Conservation (phyloP, 2,113 vertebrate species). For the Eclectus roratus region DNA sequence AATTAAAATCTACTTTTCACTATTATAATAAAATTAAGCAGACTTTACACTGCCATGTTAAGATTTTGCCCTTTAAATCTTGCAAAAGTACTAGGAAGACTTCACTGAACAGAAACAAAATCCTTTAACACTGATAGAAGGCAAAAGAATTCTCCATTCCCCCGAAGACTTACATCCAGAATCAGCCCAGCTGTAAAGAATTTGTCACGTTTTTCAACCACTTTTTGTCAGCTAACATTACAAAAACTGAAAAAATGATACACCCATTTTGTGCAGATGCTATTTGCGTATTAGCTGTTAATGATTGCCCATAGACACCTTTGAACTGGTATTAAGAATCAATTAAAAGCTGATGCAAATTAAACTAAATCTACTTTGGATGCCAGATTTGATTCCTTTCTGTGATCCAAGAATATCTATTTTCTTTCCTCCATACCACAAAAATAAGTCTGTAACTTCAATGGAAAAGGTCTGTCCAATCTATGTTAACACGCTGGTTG, state of each 20-base stretch:
- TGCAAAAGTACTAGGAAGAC: not conserved
- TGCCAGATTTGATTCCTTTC: not conserved
- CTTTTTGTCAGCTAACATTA: not conserved
- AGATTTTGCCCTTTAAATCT: not conserved
- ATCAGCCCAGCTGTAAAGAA: not conserved
- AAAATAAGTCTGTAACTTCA: not conserved
- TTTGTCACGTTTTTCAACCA: not conserved
- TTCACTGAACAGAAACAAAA: slow-evolving; percentile 8
- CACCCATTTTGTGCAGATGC: not conserved
- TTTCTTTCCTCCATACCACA: not conserved
- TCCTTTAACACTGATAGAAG: not conserved
- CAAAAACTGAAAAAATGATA: not conserved
- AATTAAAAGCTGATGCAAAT: not conserved
- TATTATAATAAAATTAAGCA: not conserved
- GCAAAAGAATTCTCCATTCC: not conserved
- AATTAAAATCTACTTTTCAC: slow-evolving; percentile 10
- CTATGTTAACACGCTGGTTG: not conserved
- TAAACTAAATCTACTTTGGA: not conserved
- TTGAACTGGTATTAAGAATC: not conserved
- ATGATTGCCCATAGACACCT: not conserved
- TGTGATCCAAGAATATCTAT: not conserved
- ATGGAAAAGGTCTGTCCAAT: not conserved
- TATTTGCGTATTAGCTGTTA: not conserved
- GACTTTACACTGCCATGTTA: not conserved
- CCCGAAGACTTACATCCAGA: not conserved